These are phyloP conservation scores for Dione vanillae DNA, from an alignment of 2,888 invertebrate species.

Conservation along the genomic window DNA sequence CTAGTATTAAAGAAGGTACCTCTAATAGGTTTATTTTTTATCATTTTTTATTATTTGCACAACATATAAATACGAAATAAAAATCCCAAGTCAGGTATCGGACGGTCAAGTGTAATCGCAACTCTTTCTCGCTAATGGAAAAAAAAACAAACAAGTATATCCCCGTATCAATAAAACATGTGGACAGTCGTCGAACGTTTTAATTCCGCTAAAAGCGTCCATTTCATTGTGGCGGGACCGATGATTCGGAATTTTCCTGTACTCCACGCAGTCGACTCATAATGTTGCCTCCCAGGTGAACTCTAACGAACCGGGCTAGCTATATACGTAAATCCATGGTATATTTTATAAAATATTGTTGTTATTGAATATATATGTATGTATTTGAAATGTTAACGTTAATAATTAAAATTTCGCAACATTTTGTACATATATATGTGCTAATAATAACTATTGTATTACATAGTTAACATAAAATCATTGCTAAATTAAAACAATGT, in stretches of 20 bases:
- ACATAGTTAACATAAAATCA: not conserved
- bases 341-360: not conserved
- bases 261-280: constrained; percentile 44
- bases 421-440: too few relatives aligned
- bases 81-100: constrained; percentile 11
- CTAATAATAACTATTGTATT: too few relatives aligned
- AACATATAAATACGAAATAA: constrained; percentile 7
- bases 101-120: constrained; percentile 17
- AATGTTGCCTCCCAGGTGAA: constrained; percentile 46
- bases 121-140: constrained; percentile 40
- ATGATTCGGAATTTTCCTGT: constrained; percentile 68
- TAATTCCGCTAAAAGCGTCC: constrained; percentile 80
- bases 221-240: constrained; percentile 72
- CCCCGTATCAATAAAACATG: constrained; percentile 69
- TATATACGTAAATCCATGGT: not conserved
- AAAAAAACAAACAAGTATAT: constrained; percentile 39
- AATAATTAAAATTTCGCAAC: too few relatives aligned
- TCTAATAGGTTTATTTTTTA: too few relatives aligned
- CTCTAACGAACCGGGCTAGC: constrained; percentile 40
- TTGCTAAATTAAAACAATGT: not conserved
- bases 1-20: not conserved
- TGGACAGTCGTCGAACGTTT: constrained; percentile 56
- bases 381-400: too few relatives aligned
- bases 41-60: not conserved
- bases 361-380: not conserved